phyloP scores from a whole-genome alignment of 2,797 vertebrate species.

The Poliocrania exsul region DNA sequence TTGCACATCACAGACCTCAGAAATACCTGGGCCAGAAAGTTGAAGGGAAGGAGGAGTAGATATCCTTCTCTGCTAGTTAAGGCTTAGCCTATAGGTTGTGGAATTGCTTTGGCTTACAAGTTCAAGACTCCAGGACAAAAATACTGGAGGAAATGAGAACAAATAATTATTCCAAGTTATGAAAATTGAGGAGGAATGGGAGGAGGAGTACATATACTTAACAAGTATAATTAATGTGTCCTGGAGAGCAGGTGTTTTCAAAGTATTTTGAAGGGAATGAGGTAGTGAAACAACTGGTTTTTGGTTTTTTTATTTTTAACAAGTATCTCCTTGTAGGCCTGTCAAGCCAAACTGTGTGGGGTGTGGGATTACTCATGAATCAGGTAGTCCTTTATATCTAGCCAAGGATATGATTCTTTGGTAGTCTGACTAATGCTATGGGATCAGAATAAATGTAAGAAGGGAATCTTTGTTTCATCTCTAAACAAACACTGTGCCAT shows the following conservation, averaged over 20 bases:
- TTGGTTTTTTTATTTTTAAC: background rate
- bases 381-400: background rate
- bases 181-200: background rate
- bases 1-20: background rate
- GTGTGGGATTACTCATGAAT: background rate
- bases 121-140: background rate
- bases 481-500: background rate
- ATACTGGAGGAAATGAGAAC: background rate
- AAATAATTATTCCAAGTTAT: background rate
- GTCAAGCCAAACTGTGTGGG: background rate
- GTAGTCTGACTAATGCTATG: background rate
- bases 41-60: background rate
- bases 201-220: background rate
- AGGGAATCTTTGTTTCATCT: background rate
- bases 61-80: background rate
- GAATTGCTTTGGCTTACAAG: background rate
- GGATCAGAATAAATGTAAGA: background rate
- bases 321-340: background rate
- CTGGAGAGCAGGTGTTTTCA: background rate
- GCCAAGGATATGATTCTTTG: background rate
- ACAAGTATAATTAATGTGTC: background rate
- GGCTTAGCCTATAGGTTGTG: background rate
- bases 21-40: background rate
- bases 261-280: background rate
- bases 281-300: background rate